Percentiles rank a stretch among this genome's conserved stretches.
Conservation (phyloP, 1,140 invertebrate genomes). For the Trachymyrmex septentrionalis region DNA sequence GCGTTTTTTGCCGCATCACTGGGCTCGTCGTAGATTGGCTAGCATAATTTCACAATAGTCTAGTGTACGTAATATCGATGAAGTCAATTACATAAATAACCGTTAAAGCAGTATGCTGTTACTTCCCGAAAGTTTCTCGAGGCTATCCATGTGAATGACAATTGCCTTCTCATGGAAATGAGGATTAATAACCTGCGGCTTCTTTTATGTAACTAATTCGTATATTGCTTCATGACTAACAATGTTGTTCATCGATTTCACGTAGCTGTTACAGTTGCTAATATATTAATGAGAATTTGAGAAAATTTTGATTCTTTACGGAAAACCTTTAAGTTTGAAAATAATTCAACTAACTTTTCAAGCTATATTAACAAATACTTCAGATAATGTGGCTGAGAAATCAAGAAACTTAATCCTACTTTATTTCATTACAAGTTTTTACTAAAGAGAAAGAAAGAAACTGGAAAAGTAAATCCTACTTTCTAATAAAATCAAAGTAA, state of each 20-base stretch:
- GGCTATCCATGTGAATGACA: slow-evolving; percentile 31
- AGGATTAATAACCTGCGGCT: slow-evolving; percentile 37
- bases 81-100: slow-evolving; percentile 60
- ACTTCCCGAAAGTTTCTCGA: slow-evolving; percentile 59
- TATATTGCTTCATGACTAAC: neutral
- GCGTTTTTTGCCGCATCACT: slow-evolving; percentile 30
- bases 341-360: neutral
- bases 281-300: neutral
- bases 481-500: neutral
- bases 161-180: slow-evolving; percentile 11
- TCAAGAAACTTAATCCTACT: neutral
- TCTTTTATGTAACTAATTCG: slow-evolving; percentile 53
- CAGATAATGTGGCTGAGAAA: neutral
- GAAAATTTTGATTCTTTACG: neutral
- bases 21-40: neutral
- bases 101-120: slow-evolving; percentile 15
- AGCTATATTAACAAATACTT: too few relatives aligned
- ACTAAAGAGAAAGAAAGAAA: neutral
- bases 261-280: neutral
- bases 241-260: slow-evolving; percentile 11
- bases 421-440: neutral
- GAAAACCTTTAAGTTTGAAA: neutral
- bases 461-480: neutral
- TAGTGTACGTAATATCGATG: slow-evolving; percentile 53
- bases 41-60: slow-evolving; percentile 35